phyloP scores from a whole-genome alignment of 2,113 vertebrate species.

The Pristiophorus japonicus region DNA sequence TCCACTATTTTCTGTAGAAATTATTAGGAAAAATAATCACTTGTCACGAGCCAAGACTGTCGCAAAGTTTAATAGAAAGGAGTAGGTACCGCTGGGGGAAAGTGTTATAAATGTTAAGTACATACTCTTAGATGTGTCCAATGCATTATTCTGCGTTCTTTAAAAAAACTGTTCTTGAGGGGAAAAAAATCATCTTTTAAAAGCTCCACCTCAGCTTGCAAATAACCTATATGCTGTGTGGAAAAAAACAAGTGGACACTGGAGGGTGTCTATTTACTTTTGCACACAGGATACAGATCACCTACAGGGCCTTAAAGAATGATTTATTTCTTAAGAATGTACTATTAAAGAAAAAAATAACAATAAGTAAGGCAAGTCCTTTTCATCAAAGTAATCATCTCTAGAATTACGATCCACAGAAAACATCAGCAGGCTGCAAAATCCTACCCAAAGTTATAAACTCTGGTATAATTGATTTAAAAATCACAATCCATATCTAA shows the following conservation, averaged over 20 bases:
- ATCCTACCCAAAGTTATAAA: not conserved
- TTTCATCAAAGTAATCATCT: constrained; percentile 21
- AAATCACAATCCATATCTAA: constrained; percentile 1
- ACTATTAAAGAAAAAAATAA: not conserved
- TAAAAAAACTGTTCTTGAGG: not conserved
- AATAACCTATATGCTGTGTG: not conserved
- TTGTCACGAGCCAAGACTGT: not conserved
- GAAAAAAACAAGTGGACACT: not conserved
- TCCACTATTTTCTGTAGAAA: not conserved
- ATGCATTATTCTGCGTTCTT: not conserved
- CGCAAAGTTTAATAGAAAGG: not conserved
- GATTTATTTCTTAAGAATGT: not conserved
- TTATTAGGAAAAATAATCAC: constrained; percentile 15
- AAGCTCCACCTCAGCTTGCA: not conserved
- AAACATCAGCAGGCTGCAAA: not conserved
- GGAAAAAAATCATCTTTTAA: not conserved
- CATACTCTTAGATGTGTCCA: not conserved
- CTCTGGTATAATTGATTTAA: constrained; percentile 9
- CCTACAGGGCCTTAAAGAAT: not conserved
- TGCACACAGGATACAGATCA: not conserved
- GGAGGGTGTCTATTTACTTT: not conserved
- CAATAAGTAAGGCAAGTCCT: not conserved
- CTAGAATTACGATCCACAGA: not conserved
- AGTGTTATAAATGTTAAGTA: not conserved
- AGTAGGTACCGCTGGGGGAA: not conserved